Conservation (phyloP, 2,113 vertebrate species). For the Seriola aureovittata region DNA sequence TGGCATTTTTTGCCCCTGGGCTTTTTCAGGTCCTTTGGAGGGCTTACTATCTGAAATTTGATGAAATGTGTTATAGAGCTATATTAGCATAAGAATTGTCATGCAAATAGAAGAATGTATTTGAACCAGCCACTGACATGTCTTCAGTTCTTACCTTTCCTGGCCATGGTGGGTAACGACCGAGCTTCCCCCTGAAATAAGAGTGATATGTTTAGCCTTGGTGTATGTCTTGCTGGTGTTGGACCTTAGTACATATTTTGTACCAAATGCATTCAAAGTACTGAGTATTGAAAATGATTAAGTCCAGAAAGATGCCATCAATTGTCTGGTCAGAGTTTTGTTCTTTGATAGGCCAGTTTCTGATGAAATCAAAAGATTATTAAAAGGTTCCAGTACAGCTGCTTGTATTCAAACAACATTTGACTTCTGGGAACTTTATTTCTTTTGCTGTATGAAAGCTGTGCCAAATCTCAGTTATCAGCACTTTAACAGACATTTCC, state of each 20-base stretch:
- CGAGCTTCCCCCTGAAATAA: conserved; percentile 94
- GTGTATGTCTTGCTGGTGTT: not conserved
- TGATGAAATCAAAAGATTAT: no score
- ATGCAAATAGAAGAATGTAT: not conserved
- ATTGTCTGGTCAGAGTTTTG: no score
- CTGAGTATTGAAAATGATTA: not conserved
- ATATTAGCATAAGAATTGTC: not conserved
- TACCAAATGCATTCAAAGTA: not conserved
- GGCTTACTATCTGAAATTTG: conserved; percentile 92
- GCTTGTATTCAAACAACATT: no score
- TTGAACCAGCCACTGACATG: not conserved
- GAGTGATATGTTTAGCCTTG: conserved; percentile 8
- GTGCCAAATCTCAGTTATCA: no score
- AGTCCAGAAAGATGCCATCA: not conserved
- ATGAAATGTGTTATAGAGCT: not conserved
- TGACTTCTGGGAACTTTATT: no score
- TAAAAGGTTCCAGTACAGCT: no score
- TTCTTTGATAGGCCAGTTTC: no score
- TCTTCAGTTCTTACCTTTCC: conserved; percentile 90
- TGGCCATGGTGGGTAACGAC: conserved; percentile 98
- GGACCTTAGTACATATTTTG: not conserved
- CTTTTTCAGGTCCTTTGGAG: conserved; percentile 98
- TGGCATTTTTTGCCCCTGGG: conserved; percentile 98
- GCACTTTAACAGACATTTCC: no score
- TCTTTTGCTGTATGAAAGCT: no score